Evolutionary conservation across 2,113 vertebrate genomes (phyloP), one percentile per base, ranked within the genome.

Genomic region (Urocitellus parryii): DNA sequence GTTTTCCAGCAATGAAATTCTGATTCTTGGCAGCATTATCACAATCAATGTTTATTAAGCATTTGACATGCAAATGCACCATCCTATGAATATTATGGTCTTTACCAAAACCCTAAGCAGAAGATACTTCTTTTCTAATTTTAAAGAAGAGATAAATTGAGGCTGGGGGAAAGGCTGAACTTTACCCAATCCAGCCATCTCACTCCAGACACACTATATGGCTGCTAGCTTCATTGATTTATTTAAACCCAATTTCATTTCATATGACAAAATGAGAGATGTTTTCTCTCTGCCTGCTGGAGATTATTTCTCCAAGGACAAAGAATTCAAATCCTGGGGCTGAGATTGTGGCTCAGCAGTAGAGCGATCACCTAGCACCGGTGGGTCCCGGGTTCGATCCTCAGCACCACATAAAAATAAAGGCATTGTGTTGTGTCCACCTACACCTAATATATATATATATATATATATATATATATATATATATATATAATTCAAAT

Each of bases 1-100:
- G 29, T 80, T 95, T 96, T 87, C 51, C 85, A 87, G 18, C 45
- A 76, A 70, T 68, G 68, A 91, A 91, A 80, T 82, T 92, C 70
- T 87, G 76, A 73, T 74, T 83, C 70, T 82, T 42, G 72, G 74
- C 45, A 79, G 89, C 39, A 81, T 34, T 73, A 67, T 74, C 80
- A 76, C 74, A 56, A 48, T 88, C 29, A 84, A 2, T 93, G 63
- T 74, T 86, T 53, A 67, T 34, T 90, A 37, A 48, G 24, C 7
- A 42, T 65, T 56, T 84, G 32, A 61, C 27, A 42, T 45, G 22
- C 17, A 86, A 80, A 85, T 37, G 61, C 34, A 39, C 56, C 17
- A 58, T n/a, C 22, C 58, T 3, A 61, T 67, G 77, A 39, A 72
- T 92, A 77, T 82, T 70, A 53, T 63, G 42, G 29, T 53, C n/a